Conservation (phyloP, 2,113 vertebrate genomes). For the Nanger granti region DNA sequence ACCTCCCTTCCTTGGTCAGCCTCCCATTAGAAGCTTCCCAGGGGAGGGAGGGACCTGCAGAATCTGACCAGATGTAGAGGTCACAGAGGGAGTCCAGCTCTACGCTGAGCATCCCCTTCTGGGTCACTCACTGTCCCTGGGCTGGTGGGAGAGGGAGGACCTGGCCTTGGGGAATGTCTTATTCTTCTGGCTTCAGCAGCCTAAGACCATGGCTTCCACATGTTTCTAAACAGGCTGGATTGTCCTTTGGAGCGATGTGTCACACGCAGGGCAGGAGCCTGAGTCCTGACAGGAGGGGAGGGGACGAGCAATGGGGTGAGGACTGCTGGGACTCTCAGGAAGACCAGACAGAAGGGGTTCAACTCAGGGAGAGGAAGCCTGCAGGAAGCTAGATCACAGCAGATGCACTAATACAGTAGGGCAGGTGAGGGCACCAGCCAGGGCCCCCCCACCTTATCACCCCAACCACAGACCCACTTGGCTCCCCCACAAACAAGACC, state of each 20-base stretch:
- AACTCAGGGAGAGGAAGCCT: neutral
- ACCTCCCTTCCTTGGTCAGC: constrained; percentile 27
- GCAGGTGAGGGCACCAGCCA: constrained; percentile 1
- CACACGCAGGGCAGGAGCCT: neutral
- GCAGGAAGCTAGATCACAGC: neutral
- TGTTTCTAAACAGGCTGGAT: constrained; percentile 38
- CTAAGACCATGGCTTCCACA: constrained; percentile 44
- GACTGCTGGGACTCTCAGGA: neutral
- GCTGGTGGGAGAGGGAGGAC: neutral
- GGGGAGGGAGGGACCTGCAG: neutral
- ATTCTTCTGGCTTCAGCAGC: constrained; percentile 32
- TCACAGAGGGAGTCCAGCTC: constrained; percentile 30
- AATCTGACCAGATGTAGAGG: constrained; percentile 60
- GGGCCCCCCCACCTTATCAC: neutral
- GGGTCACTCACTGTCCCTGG: constrained; percentile 3
- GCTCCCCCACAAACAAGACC: neutral
- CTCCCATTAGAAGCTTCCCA: constrained; percentile 26
- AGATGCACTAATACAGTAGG: neutral
- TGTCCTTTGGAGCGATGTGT: constrained; percentile 33
- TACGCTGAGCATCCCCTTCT: neutral
- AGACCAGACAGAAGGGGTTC: neutral
- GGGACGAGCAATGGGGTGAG: neutral
- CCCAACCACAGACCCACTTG: neutral
- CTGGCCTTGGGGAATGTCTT: constrained; percentile 9
- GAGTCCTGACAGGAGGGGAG: neutral